phyloP scores from a whole-genome alignment of 2,888 invertebrate genomes.

The Iphiclides podalirius region DNA sequence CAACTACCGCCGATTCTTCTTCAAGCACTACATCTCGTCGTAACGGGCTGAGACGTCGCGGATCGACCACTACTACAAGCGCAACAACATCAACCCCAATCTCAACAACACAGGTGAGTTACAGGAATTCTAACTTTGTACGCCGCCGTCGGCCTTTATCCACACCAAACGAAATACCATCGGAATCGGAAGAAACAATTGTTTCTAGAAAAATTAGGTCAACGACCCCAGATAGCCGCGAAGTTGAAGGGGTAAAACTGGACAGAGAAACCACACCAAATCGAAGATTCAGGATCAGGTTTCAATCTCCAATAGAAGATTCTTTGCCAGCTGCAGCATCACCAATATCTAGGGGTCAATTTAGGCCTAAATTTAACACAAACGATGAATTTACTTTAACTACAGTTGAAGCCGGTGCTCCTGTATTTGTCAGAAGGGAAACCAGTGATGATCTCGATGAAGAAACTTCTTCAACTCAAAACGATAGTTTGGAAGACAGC shows the following conservation, averaged over 20 bases:
- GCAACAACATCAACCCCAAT: slow-evolving; percentile 45
- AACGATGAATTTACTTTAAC: slow-evolving; percentile 78
- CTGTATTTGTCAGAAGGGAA: slow-evolving; percentile 47
- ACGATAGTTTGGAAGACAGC: slow-evolving; percentile 54
- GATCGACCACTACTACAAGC: slow-evolving; percentile 42
- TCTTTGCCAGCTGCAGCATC: slow-evolving; percentile 63
- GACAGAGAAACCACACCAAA: slow-evolving; percentile 35
- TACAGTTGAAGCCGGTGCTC: slow-evolving; percentile 63
- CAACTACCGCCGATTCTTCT: slow-evolving; percentile 40
- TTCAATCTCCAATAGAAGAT: slow-evolving; percentile 48
- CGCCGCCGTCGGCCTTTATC: slow-evolving; percentile 62
- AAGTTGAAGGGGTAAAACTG: slow-evolving; percentile 43
- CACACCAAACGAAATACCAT: slow-evolving; percentile 63
- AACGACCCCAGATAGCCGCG: slow-evolving; percentile 72
- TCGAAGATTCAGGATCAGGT: slow-evolving; percentile 50
- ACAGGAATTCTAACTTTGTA: slow-evolving; percentile 72
- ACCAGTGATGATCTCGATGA: slow-evolving; percentile 37
- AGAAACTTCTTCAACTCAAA: slow-evolving; percentile 43
- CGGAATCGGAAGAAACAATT: slow-evolving; percentile 54
- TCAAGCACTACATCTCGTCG: slow-evolving; percentile 45
- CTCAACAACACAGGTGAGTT: slow-evolving; percentile 76
- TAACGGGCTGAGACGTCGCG: slow-evolving; percentile 46
- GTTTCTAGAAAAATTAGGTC: slow-evolving; percentile 64
- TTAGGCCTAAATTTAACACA: slow-evolving; percentile 51
- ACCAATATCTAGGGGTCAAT: slow-evolving; percentile 55